Base-by-base conservation (phyloP, 2,888 invertebrate genomes). In the Rotaria magnacalcarata region DNA sequence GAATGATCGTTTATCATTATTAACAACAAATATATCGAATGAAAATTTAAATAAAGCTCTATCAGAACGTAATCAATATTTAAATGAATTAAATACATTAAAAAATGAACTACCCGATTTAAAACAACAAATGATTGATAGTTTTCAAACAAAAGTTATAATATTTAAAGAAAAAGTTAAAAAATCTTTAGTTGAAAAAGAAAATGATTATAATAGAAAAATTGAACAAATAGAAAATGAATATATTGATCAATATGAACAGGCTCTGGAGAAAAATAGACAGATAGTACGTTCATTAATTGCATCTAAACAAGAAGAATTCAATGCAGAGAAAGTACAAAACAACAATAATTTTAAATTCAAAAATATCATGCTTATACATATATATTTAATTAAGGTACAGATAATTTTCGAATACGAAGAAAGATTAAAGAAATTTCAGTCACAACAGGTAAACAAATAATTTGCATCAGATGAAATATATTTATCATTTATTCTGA, bases 71-170 rank as follows among this genome's bases (percentile, higher is more conserved):
- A 47, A 80, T 80, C 80, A 80, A 47, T 47, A 80, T 80, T 80
- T 47, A 7, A 16, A 21, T 80, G 80, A 80, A 80, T 47, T 80
- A 80, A 47, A 14, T 43, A 80, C 47, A 80, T 4, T 80, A 24
- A 43, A 47, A n/a, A 47, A 0, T 80, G 80, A 80, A 47, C 11
- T 43, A 47, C 43, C 43, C 2, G 47, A 47, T 24, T 80, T 80
- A n/a, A 80, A 80, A 80, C 80, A 80, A 47, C 80, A 80, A 80
- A 47, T 80, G 47, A 80, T 80, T 47, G 80, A 80, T 5, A 80
- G 80, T 80, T 80, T 80, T 80, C 80, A 80, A 47, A 24, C n/a
- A 8, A 80, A 80, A 47, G 47, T 80, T n/a, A 24, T 47, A 14
- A 24, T 24, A 47, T 80, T 80, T 24, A 80, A 80, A 47, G 47